Conservation (phyloP, 2,888 invertebrate genomes). For the Rotaria magnacalcarata region DNA sequence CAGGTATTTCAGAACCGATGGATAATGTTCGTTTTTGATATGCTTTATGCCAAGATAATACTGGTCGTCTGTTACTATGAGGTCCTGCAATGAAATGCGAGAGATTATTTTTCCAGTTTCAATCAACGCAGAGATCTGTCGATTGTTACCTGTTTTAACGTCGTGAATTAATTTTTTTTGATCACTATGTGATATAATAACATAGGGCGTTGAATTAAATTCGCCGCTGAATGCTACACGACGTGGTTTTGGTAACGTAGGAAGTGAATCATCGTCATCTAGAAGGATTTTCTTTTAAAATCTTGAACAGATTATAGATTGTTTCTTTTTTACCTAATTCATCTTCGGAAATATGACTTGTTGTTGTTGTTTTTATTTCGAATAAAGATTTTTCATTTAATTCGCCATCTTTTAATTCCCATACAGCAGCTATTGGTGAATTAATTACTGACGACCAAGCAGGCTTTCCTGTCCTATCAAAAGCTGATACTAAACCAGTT, state of each 20-base stretch:
- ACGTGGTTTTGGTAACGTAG: not conserved
- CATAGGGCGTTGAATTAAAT: slow-evolving; percentile 36
- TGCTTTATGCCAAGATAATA: not conserved
- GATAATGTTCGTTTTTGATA: slow-evolving; percentile 17
- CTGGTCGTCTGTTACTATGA: not conserved
- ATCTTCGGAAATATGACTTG: not conserved
- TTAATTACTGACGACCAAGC: not conserved
- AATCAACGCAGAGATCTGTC: too few species aligned
- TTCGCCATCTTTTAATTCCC: slow-evolving; percentile 24
- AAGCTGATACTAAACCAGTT: not conserved
- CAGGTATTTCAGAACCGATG: not conserved
- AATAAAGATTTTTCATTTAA: slow-evolving; percentile 10
- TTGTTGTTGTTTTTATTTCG: not conserved
- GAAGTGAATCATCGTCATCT: not conserved
- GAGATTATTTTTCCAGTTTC: too few species aligned
- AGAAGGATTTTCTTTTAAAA: not conserved
- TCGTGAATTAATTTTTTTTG: slow-evolving; percentile 27
- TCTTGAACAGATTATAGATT: too few species aligned
- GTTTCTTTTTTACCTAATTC: not conserved
- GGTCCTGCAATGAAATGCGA: not conserved
- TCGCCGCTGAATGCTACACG: not conserved
- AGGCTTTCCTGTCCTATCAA: not conserved
- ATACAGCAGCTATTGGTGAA: slow-evolving; percentile 30
- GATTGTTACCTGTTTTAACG: not conserved
- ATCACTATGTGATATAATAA: not conserved